A percentile compares a stretch with the other conserved stretches of the same genome.
Evolutionary conservation across 2,888 invertebrate species (phyloP).

Genomic region (Perizoma affinitatum): DNA sequence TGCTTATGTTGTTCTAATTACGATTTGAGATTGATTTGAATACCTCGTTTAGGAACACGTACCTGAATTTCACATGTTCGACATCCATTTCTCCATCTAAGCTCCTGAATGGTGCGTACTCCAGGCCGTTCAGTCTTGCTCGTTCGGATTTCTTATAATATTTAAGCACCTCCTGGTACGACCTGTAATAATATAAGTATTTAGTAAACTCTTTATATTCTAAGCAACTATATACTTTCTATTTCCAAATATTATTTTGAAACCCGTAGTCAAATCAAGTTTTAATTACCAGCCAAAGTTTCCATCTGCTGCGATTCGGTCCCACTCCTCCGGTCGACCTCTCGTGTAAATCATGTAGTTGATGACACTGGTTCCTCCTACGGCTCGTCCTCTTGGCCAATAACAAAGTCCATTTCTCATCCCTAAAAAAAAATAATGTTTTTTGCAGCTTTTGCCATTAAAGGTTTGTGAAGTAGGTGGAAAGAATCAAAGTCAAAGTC

Average conservation of each 20-base stretch:
- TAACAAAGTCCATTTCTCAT: constrained; percentile 80
- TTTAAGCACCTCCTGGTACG: constrained; percentile 82
- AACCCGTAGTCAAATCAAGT: not conserved
- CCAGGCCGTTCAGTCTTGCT: constrained; percentile 62
- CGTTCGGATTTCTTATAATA: constrained; percentile 85
- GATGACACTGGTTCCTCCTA: constrained; percentile 92
- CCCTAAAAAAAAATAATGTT: constrained; percentile 46
- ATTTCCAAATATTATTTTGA: not conserved
- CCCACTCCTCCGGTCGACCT: constrained; percentile 88
- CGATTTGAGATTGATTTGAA: not conserved
- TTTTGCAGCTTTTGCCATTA: not conserved
- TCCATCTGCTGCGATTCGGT: constrained; percentile 86
- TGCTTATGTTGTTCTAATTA: not conserved
- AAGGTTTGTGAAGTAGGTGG: too few species aligned
- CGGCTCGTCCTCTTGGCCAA: constrained; percentile 89
- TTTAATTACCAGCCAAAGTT: constrained; percentile 86
- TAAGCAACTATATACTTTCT: not conserved
- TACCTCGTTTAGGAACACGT: constrained; percentile 10
- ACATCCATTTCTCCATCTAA: constrained; percentile 84
- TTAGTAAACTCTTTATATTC: not conserved
- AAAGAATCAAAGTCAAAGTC: too few species aligned
- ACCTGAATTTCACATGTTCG: constrained; percentile 80
- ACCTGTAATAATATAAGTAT: constrained; percentile 68
- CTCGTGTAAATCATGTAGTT: constrained; percentile 94
- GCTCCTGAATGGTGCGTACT: constrained; percentile 77